Conservation (phyloP, 2,113 vertebrate genomes). For the Leucoraja erinaceus region DNA sequence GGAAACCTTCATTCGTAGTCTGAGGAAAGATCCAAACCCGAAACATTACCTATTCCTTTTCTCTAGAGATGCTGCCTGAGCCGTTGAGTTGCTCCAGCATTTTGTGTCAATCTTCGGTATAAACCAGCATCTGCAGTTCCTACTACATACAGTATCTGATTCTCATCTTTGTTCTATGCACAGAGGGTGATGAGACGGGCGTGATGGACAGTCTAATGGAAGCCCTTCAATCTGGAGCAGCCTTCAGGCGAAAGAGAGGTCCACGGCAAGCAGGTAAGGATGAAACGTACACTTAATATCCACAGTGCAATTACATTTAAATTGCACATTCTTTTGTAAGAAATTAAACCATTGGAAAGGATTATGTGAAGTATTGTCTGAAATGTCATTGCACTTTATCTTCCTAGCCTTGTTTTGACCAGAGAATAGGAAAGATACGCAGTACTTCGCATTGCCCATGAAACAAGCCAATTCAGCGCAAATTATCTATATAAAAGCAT, state of each 20-base stretch:
- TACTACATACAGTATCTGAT: not conserved
- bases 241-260: conserved; percentile 68
- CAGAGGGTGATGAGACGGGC: conserved; percentile 66
- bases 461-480: not conserved
- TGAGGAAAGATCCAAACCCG: too few relatives aligned
- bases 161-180: not conserved
- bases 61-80: too few relatives aligned
- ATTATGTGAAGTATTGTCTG: too few relatives aligned
- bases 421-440: not conserved
- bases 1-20: too few relatives aligned
- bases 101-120: too few relatives aligned
- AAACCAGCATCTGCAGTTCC: too few relatives aligned
- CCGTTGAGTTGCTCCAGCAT: too few relatives aligned
- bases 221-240: conserved; percentile 65
- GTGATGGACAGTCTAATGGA: conserved; percentile 71
- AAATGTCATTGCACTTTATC: not conserved
- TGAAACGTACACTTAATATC: not conserved
- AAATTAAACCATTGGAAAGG: not conserved
- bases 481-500: not conserved
- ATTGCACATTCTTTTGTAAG: not conserved
- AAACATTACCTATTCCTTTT: too few relatives aligned
- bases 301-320: not conserved
- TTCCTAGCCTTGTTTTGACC: not conserved
- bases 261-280: conserved; percentile 62
- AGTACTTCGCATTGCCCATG: too few relatives aligned